A percentile compares a stretch with the other conserved stretches of the same genome.
Conservation (phyloP, 2,113 vertebrate species). For the Harpagus bidentatus region DNA sequence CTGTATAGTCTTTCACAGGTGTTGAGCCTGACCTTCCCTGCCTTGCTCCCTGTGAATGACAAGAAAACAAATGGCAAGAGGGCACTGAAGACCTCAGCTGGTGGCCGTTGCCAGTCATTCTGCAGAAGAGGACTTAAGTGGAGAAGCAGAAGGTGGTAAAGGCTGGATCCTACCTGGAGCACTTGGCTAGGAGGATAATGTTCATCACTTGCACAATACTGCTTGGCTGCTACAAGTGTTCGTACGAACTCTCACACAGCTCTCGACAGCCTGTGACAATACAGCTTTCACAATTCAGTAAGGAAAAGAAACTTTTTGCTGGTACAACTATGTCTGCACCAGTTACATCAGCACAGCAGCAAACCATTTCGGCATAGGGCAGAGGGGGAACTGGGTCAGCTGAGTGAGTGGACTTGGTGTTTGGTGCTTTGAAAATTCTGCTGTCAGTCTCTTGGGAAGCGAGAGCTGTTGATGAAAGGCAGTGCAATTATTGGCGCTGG, state of each 20-base stretch:
- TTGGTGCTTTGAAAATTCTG: neutral
- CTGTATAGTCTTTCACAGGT: neutral
- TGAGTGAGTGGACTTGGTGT: neutral
- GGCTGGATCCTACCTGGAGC: neutral
- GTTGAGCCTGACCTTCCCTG: neutral
- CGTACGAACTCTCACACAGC: neutral
- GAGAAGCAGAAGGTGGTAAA: neutral
- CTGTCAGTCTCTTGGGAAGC: neutral
- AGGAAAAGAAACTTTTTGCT: neutral
- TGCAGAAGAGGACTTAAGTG: neutral
- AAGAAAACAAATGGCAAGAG: neutral
- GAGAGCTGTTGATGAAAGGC: neutral
- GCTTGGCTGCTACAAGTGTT: neutral
- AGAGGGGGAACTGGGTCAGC: neutral
- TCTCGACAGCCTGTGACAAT: neutral
- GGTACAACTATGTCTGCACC: neutral
- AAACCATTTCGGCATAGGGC: neutral
- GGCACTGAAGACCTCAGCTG: neutral
- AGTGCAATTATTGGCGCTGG: neutral
- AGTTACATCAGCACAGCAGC: neutral
- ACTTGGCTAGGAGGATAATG: neutral
- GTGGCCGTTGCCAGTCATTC: neutral
- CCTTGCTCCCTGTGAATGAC: neutral
- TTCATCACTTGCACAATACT: neutral
- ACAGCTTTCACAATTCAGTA: neutral